Evolutionary conservation across 2,113 vertebrate species (phyloP).

Genomic region (Periophthalmodon schlosseri): DNA sequence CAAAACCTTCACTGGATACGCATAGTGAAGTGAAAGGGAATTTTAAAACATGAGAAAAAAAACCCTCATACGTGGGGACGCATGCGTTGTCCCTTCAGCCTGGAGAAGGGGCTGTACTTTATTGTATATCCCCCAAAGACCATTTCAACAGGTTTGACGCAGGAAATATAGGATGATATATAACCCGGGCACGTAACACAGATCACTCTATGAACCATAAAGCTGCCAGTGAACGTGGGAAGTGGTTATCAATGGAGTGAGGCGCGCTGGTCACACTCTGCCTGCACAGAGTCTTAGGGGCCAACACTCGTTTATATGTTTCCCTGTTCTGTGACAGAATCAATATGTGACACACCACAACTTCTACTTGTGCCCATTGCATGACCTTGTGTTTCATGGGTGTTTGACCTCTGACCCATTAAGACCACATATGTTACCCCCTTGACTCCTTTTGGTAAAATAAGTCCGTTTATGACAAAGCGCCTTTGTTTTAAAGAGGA

Average conservation of each 20-base stretch:
- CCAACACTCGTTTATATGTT: constrained; percentile 39
- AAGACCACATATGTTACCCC: constrained; percentile 85
- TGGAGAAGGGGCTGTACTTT: constrained; percentile 28
- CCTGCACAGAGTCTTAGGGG: constrained; percentile 5
- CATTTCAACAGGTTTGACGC: constrained; percentile 82
- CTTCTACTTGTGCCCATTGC: constrained; percentile 79
- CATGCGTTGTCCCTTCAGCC: constrained; percentile 60
- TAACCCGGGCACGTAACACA: background rate
- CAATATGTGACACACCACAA: constrained; percentile 87
- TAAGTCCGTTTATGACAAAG: constrained; percentile 81
- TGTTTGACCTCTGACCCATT: constrained; percentile 87
- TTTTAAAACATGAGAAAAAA: constrained; percentile 38
- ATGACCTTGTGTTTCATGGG: constrained; percentile 85
- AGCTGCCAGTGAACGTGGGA: constrained; percentile 6
- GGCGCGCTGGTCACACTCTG: constrained; percentile 22
- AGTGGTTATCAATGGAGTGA: constrained; percentile 23
- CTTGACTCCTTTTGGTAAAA: constrained; percentile 78
- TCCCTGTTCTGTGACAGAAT: constrained; percentile 83
- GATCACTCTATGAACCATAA: constrained; percentile 28
- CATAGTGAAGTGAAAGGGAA: constrained; percentile 45
- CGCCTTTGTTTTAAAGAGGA: constrained; percentile 68
- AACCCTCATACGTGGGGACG: constrained; percentile 63
- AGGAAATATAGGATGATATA: constrained; percentile 6
- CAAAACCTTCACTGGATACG: constrained; percentile 74
- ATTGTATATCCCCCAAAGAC: constrained; percentile 50